phyloP scores from a whole-genome alignment of 2,888 invertebrate genomes.

The Agriotes lineatus region DNA sequence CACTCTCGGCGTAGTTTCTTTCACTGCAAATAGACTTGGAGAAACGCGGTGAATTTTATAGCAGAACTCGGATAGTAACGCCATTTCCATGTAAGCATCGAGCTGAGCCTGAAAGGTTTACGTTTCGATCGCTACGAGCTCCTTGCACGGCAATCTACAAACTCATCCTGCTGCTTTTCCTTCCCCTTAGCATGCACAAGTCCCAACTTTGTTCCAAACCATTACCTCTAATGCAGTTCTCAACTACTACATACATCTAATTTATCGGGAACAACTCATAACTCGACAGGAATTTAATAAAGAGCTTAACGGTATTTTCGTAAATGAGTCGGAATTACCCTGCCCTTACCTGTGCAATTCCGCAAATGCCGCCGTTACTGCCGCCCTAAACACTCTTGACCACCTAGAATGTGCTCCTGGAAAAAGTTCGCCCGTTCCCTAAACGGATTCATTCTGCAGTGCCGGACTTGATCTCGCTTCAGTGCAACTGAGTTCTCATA shows the following conservation, averaged over 20 bases:
- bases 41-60: slow-evolving; percentile 44
- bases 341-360: slow-evolving; percentile 42
- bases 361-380: slow-evolving; percentile 37
- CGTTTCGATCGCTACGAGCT: slow-evolving; percentile 44
- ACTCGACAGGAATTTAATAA: slow-evolving; percentile 49
- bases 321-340: slow-evolving; percentile 42
- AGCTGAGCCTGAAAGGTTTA: slow-evolving; percentile 44
- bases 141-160: slow-evolving; percentile 44
- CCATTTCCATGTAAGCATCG: slow-evolving; percentile 45
- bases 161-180: slow-evolving; percentile 47
- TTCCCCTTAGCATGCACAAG: slow-evolving; percentile 45
- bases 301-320: slow-evolving; percentile 42
- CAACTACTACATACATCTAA: slow-evolving; percentile 51
- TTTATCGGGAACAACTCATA: slow-evolving; percentile 47
- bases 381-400: slow-evolving; percentile 32
- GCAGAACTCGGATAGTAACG: slow-evolving; percentile 46
- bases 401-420: slow-evolving; percentile 21
- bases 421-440: slow-evolving; percentile 9
- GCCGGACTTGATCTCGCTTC: background rate
- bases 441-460: slow-evolving; percentile 13
- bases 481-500: no score
- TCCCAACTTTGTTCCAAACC: slow-evolving; percentile 52
- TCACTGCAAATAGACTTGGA: slow-evolving; percentile 45
- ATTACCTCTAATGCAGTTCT: slow-evolving; percentile 52
- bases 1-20: slow-evolving; percentile 42